Evolutionary conservation across 2,888 invertebrate species (phyloP).

Genomic region (Tenthredo scrophulariae): DNA sequence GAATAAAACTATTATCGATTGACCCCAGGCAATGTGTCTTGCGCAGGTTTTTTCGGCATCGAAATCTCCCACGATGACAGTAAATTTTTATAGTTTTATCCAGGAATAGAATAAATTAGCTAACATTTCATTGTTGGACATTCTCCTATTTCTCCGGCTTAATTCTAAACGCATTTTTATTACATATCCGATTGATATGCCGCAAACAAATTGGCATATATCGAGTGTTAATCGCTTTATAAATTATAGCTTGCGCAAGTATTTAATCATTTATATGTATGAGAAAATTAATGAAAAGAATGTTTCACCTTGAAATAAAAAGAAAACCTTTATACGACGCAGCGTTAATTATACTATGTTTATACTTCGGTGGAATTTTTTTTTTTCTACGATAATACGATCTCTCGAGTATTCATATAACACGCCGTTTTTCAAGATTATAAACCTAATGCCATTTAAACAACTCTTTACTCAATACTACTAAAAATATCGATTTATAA

Average conservation of each 20-base stretch:
- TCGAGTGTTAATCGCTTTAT: background rate
- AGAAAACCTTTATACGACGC: background rate
- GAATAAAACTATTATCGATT: constrained; percentile 23
- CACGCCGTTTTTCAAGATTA: background rate
- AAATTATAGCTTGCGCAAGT: background rate
- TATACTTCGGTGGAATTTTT: background rate
- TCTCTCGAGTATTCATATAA: background rate
- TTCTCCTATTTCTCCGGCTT: background rate
- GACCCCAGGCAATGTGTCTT: constrained; percentile 37
- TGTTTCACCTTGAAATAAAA: background rate
- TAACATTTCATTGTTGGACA: background rate
- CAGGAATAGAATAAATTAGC: background rate
- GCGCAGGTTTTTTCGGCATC: constrained; percentile 21
- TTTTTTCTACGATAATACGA: background rate
- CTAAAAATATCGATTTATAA: background rate
- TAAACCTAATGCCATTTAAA: background rate
- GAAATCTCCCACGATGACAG: constrained; percentile 13
- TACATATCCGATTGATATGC: background rate
- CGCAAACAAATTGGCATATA: background rate
- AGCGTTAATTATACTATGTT: background rate
- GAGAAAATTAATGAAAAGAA: background rate
- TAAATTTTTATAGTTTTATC: background rate
- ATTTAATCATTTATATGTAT: background rate
- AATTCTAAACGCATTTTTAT: background rate
- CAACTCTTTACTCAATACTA: background rate